A percentile compares a stretch with the other conserved stretches of the same genome.
Evolutionary conservation across 2,113 vertebrate genomes (phyloP).

Genomic region (Nesoenas mayeri): DNA sequence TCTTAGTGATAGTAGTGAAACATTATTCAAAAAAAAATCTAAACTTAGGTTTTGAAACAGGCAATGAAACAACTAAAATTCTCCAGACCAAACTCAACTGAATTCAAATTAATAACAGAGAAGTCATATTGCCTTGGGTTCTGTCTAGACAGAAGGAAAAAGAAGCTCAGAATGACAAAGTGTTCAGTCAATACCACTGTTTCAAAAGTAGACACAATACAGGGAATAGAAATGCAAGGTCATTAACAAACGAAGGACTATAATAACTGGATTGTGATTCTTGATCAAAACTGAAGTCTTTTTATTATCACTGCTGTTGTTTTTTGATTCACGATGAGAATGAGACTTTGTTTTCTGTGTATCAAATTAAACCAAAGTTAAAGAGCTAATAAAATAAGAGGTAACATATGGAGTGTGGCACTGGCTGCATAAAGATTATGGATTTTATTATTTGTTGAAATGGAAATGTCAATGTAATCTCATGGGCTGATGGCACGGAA

Average conservation of each 20-base stretch:
- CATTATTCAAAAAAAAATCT: not conserved
- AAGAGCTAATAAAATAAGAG: constrained; percentile 45
- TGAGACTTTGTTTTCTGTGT: not conserved
- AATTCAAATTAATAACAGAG: not conserved
- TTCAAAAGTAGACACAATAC: not conserved
- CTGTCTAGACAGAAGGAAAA: not conserved
- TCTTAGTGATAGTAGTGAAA: not conserved
- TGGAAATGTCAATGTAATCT: constrained; percentile 53
- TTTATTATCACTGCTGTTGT: not conserved
- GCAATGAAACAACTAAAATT: not conserved
- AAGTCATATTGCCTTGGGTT: not conserved
- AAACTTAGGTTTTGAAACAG: not conserved
- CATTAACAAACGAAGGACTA: not conserved
- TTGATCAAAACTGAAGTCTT: constrained; percentile 24
- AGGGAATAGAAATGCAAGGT: not conserved
- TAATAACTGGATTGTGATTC: not conserved
- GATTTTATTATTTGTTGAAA: constrained; percentile 62
- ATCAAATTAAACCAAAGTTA: constrained; percentile 2
- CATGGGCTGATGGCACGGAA: not conserved
- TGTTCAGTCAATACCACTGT: not conserved
- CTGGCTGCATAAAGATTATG: constrained; percentile 53
- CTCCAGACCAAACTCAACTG: not conserved
- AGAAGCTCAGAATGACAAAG: not conserved
- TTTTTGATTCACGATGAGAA: constrained; percentile 29
- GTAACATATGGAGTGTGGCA: constrained; percentile 44